phyloP scores from a whole-genome alignment of 92 coral and sea anemone species.

The Meandrina meandrites region DNA sequence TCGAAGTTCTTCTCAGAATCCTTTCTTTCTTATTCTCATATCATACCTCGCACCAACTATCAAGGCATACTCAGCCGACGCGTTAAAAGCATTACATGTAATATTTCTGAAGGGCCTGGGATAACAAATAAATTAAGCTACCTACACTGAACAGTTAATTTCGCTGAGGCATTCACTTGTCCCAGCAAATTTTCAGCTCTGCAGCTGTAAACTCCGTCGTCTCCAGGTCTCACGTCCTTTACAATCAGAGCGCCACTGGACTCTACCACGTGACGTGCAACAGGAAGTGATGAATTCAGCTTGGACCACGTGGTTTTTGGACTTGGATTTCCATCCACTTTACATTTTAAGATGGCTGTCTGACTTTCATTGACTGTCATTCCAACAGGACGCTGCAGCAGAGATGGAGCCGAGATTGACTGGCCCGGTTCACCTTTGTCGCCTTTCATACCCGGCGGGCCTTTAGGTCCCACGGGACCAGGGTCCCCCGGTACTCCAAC shows the following conservation, averaged over 20 bases:
- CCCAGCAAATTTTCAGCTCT: constrained; percentile 21
- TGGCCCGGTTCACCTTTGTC: constrained; percentile 52
- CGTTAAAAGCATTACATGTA: too few relatives aligned
- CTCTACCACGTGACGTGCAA: constrained; percentile 39
- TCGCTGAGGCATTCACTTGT: constrained; percentile 3
- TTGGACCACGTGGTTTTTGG: constrained; percentile 62
- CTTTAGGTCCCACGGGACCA: constrained; percentile 55
- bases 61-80: too few relatives aligned
- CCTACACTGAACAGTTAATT: constrained; percentile 11
- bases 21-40: too few relatives aligned
- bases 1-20: too few relatives aligned
- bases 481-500: constrained; percentile 47
- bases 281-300: constrained; percentile 37
- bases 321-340: constrained; percentile 58
- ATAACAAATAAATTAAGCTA: background rate
- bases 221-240: constrained; percentile 35
- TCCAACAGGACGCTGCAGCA: constrained; percentile 36
- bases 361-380: constrained; percentile 53
- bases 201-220: constrained; percentile 35
- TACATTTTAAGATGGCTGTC: constrained; percentile 47
- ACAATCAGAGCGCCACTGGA: constrained; percentile 43
- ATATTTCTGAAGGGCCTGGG: too few relatives aligned
- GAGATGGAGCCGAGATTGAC: constrained; percentile 57
- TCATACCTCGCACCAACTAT: too few relatives aligned
- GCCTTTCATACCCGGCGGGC: constrained; percentile 50